phyloP scores from a whole-genome alignment of 2,888 invertebrate species.

The Holacanthella duospinosa region DNA sequence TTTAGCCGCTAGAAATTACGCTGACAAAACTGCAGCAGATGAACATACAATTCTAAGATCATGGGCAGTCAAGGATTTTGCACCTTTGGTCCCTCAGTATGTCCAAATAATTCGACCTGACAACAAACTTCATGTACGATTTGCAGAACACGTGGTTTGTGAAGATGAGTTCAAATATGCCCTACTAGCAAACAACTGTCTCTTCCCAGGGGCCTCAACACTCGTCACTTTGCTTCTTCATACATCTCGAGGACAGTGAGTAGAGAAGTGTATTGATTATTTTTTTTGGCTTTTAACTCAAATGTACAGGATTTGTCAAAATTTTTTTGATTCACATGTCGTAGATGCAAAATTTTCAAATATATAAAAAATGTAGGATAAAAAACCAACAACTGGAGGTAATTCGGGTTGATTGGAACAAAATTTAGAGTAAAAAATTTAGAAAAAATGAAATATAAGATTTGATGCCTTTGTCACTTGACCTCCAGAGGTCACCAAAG shows the following conservation, averaged over 20 bases:
- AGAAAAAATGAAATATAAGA: too few species aligned
- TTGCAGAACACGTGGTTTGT: slow-evolving; percentile 97
- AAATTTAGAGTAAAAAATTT: too few species aligned
- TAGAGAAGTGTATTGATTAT: slow-evolving; percentile 49
- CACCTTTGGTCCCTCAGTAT: slow-evolving; percentile 77
- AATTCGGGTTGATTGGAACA: too few species aligned
- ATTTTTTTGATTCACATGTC: too few species aligned
- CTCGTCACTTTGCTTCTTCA: slow-evolving; percentile 88
- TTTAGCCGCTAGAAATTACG: slow-evolving; percentile 87
- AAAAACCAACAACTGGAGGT: too few species aligned
- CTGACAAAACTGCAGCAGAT: slow-evolving; percentile 87
- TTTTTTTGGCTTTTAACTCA: neutral
- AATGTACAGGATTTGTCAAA: too few species aligned
- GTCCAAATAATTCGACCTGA: slow-evolving; percentile 97
- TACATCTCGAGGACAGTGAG: slow-evolving; percentile 95
- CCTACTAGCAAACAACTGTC: slow-evolving; percentile 92
- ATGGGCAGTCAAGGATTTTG: slow-evolving; percentile 88
- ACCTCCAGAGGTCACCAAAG: too few species aligned
- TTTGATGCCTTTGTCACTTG: too few species aligned
- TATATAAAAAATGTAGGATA: too few species aligned
- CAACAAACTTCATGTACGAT: slow-evolving; percentile 96
- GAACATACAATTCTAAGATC: slow-evolving; percentile 70
- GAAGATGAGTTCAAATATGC: slow-evolving; percentile 91
- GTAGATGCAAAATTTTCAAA: too few species aligned
- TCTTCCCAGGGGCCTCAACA: slow-evolving; percentile 94